Evolutionary conservation across 2,888 invertebrate genomes (phyloP), one percentile per base, ranked within the genome.

Genomic region (Temnothorax ravouxi): DNA sequence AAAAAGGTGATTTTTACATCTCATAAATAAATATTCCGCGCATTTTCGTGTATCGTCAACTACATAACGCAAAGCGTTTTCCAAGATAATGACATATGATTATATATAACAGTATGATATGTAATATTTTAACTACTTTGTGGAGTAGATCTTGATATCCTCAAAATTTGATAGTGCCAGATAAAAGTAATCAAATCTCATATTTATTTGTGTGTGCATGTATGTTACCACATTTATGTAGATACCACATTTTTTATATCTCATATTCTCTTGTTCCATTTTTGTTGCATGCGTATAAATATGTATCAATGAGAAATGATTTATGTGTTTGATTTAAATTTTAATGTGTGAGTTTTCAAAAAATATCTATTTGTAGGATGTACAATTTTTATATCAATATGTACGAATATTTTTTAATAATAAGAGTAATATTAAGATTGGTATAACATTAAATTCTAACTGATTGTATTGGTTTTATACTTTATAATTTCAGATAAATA

Each of bases 1-100:
- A 72, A 62, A 38, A 41, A 54, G 72, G 62, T 29, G 21, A 34
- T 52, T 56, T 76, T 79, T 67, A 38, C 9, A 77, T 84, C 47
- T 74, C 2, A 21, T 4, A 38, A 38, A 38, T 44, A 81, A 44
- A 6, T 59, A 9, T 8, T 15, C 1, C 3, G 21, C 11, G 38
- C 25, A 41, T 59, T 72, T 25, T 72, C n/a, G 4, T 5, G 11
- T 62, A 29, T 41, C 18, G 6, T 29, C 4, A 38, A 38, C 1
- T 15, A 54, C 11, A 1, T 54, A 56, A 72, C 1, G 6, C 13
- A 44, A 66, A 38, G 9, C 4, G 15, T 54, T 72, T 25, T 41
- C 3, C 4, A n/a, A 41, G 25, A 18, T 13, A 56, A 34, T 41
- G 5, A 15, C 2, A 38, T 21, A 29, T 29, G 29, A 2, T 29